phyloP scores from a whole-genome alignment of 2,888 invertebrate genomes.

The Perizoma flavofasciatum region DNA sequence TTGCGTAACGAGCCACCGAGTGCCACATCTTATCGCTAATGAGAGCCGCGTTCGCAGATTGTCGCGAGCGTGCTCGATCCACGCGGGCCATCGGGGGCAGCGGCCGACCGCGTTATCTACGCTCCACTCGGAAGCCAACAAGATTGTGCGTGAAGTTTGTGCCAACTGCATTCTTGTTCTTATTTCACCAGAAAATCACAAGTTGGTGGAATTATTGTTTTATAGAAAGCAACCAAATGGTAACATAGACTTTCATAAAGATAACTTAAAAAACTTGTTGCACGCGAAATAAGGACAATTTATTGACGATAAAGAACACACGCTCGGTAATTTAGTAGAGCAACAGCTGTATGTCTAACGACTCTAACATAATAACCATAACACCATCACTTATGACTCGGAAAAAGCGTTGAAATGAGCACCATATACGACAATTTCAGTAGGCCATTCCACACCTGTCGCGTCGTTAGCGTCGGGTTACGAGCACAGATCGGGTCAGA shows the following conservation, averaged over 20 bases:
- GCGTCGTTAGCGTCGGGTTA: constrained; percentile 48
- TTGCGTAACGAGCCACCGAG: constrained; percentile 62
- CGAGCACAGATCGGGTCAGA: constrained; percentile 48
- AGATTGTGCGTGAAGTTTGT: constrained; percentile 39
- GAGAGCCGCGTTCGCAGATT: constrained; percentile 59
- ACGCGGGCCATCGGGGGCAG: constrained; percentile 48
- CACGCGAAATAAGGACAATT: no score
- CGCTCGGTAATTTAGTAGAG: no score
- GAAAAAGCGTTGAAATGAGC: constrained; percentile 1
- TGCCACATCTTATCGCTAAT: constrained; percentile 70
- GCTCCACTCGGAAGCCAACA: constrained; percentile 35
- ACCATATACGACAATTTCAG: constrained; percentile 10
- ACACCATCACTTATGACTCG: background rate
- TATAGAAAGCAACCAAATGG: background rate
- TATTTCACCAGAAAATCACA: constrained; percentile 22
- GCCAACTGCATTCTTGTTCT: constrained; percentile 27
- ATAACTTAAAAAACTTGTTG: no score
- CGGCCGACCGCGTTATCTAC: constrained; percentile 42
- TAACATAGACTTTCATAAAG: background rate
- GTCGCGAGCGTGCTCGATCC: constrained; percentile 53
- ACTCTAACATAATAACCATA: background rate
- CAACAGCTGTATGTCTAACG: no score
- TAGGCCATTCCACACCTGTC: constrained; percentile 30
- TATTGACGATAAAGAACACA: no score
- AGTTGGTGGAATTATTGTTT: background rate